These are phyloP conservation scores for Myoxocephalus aenaeus DNA, from an alignment of 2,797 vertebrate genomes.

Conservation along the genomic window DNA sequence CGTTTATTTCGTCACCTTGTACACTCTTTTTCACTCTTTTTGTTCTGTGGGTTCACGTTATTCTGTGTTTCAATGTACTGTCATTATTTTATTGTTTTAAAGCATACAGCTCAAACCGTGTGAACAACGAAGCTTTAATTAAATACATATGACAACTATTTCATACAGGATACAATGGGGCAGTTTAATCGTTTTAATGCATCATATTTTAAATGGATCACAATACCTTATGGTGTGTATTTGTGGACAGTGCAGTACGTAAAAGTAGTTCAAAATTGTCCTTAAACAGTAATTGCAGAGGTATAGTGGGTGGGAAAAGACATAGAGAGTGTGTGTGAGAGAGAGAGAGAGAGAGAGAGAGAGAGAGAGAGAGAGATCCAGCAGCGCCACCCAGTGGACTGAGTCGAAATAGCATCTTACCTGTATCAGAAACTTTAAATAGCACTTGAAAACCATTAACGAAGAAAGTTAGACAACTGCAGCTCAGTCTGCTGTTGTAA, in stretches of 20 bases:
- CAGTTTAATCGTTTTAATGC: neutral
- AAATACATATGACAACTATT: neutral
- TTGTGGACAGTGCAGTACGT: neutral
- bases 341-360: too few relatives aligned
- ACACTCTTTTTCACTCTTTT: neutral
- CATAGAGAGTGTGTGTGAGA: neutral
- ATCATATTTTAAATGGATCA: neutral
- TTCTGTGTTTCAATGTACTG: neutral
- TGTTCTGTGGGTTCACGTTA: neutral
- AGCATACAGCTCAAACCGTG: neutral
- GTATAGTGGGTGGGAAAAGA: neutral
- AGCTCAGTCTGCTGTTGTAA: too few relatives aligned
- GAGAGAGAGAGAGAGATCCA: neutral
- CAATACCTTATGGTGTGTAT: neutral
- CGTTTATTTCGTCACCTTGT: neutral
- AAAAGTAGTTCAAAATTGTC: neutral
- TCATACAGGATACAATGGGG: neutral
- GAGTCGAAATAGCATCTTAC: neutral
- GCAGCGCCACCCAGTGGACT: constrained; percentile 42
- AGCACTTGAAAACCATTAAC: neutral
- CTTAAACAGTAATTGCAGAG: neutral
- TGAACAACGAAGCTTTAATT: neutral
- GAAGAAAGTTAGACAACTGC: neutral
- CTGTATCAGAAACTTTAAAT: neutral
- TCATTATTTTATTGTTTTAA: neutral